These are phyloP conservation scores for Drosophila cognata DNA, from an alignment of 2,888 invertebrate species.

Conservation along the genomic window DNA sequence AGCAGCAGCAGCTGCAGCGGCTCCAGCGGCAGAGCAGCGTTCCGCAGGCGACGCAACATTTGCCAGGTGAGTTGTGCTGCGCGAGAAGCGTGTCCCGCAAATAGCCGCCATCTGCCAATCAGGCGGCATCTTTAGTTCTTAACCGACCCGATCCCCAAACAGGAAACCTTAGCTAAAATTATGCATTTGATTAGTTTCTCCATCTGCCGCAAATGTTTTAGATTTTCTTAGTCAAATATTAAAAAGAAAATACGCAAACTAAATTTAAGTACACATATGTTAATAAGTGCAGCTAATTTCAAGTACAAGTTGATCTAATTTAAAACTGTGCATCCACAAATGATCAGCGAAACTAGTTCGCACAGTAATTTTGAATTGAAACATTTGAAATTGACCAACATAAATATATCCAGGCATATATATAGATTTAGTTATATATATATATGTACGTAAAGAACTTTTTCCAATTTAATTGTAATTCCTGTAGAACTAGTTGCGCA, in stretches of 20 bases:
- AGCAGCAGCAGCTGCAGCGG: conserved; percentile 84
- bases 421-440: not conserved
- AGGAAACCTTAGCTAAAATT: not conserved
- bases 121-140: conserved; percentile 4
- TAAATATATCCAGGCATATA: not conserved
- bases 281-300: conserved; percentile 2
- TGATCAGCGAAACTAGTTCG: conserved; percentile 3
- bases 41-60: conserved; percentile 85
- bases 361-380: not conserved
- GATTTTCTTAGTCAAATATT: not conserved
- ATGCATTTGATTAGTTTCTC: not conserved
- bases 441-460: not conserved
- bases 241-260: not conserved
- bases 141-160: not conserved
- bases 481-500: not conserved
- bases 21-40: conserved; percentile 84
- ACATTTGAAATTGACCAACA: not conserved
- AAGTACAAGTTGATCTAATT: not conserved
- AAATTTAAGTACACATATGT: not conserved
- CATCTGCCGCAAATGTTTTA: not conserved
- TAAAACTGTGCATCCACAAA: not conserved
- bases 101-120: not conserved
- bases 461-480: not conserved
- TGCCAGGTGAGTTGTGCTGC: conserved; percentile 83
- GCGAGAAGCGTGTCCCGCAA: not conserved